These are phyloP conservation scores for Syrphus vitripennis DNA, from an alignment of 2,888 invertebrate genomes.

Conservation along the genomic window DNA sequence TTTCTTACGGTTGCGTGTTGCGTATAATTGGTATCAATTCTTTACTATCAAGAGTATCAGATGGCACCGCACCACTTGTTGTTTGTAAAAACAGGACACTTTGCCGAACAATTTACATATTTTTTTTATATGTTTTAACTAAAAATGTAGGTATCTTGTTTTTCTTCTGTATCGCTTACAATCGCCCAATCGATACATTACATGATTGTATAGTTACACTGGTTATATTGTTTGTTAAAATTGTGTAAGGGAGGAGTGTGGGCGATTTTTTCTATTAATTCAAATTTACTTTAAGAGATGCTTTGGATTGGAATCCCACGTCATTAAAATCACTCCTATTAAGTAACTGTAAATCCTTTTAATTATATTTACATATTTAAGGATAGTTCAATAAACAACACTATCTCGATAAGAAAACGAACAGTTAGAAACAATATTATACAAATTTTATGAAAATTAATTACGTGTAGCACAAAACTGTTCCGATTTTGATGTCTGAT, in stretches of 20 bases:
- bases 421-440: not conserved
- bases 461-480: not conserved
- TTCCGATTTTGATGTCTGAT: not conserved
- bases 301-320: not conserved
- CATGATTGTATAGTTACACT: not conserved
- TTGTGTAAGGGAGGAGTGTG: not conserved
- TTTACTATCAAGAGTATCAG: slow-evolving; percentile 33
- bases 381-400: not conserved
- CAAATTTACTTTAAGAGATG: not conserved
- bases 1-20: slow-evolving; percentile 64
- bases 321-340: not conserved
- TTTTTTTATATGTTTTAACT: not conserved
- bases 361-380: not conserved
- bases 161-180: not conserved
- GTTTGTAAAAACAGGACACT: slow-evolving; percentile 36
- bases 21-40: slow-evolving; percentile 66
- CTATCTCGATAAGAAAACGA: not conserved
- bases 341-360: not conserved
- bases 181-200: slow-evolving; percentile 19
- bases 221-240: not conserved
- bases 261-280: not conserved
- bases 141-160: not conserved
- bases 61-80: slow-evolving; percentile 58
- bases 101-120: slow-evolving; percentile 10
- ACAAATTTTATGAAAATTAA: not conserved